Evolutionary conservation across 30 jellyfish, hydroid and myxozoan genomes (phyloP).

Genomic region (Pseudorhiza aurosa): DNA sequence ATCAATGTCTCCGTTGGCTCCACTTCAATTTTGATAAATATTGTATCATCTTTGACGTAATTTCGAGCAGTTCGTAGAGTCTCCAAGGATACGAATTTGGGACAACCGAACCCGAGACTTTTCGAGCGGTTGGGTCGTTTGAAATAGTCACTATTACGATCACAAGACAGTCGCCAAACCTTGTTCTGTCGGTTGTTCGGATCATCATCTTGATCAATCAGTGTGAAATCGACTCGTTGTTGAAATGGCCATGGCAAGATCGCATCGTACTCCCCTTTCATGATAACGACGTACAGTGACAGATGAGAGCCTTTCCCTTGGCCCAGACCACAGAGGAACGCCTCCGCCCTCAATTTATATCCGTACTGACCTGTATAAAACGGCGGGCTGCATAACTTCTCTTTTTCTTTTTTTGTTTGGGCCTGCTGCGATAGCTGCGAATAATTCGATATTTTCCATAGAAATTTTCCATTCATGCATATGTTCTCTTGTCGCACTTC

Average conservation of each 20-base stretch:
- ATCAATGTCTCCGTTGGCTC: conserved; percentile 89
- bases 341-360: conserved; percentile 95
- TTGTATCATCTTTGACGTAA: conserved; percentile 86
- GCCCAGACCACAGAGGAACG: conserved; percentile 95
- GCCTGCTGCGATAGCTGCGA: conserved; percentile 85
- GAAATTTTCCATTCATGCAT: conserved; percentile 92
- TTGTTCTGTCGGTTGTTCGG: conserved; percentile 84
- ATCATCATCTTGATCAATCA: conserved; percentile 95
- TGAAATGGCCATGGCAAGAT: conserved; percentile 99
- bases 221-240: conserved; percentile 89
- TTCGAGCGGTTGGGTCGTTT: conserved; percentile 92
- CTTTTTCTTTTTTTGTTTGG: conserved; percentile 93
- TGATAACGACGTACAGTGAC: conserved; percentile 90
- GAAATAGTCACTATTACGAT: conserved; percentile 92
- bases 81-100: conserved; percentile 95
- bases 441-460: conserved; percentile 94
- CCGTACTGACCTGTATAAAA: conserved; percentile 98
- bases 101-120: conserved; percentile 98
- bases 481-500: conserved; percentile 95
- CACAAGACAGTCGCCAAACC: conserved; percentile 96
- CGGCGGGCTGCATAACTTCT: conserved; percentile 96
- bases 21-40: conserved; percentile 86
- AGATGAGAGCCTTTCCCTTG: conserved; percentile 98
- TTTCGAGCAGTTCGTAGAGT: conserved; percentile 86
- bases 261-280: conserved; percentile 98